Evolutionary conservation across 2,797 vertebrate genomes (phyloP).

Genomic region (Myotis myotis): DNA sequence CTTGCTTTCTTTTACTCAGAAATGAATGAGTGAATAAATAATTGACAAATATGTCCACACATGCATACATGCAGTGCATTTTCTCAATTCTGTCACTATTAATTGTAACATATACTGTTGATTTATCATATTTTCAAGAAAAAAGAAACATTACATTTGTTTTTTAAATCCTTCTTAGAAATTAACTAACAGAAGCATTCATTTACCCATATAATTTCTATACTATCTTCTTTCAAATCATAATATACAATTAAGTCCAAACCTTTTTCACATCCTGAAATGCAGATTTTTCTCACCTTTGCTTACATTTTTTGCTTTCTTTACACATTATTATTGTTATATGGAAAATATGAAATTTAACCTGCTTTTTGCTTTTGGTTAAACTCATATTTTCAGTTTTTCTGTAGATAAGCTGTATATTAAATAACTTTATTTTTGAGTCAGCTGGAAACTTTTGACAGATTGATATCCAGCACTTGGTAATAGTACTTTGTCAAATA

Average conservation of each 20-base stretch:
- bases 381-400: conserved; percentile 61
- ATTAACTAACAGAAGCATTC: background rate
- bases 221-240: background rate
- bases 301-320: conserved; percentile 23
- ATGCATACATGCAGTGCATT: background rate
- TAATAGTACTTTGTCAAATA: conserved; percentile 58
- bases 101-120: background rate
- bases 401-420: conserved; percentile 54
- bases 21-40: conserved; percentile 16
- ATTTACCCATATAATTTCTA: background rate
- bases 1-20: conserved; percentile 18
- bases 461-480: conserved; percentile 42
- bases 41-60: background rate
- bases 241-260: background rate
- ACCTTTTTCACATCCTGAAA: conserved; percentile 27
- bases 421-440: conserved; percentile 65
- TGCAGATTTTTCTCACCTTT: conserved; percentile 28
- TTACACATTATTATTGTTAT: conserved; percentile 31
- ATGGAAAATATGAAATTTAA: conserved; percentile 45
- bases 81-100: conserved; percentile 29
- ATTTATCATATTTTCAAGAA: background rate
- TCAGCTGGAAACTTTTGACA: conserved; percentile 65
- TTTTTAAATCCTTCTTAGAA: background rate
- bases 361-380: conserved; percentile 50
- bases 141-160: conserved; percentile 37